Base-by-base conservation (phyloP, 2,888 invertebrate species). In the Cryptops parisi region DNA sequence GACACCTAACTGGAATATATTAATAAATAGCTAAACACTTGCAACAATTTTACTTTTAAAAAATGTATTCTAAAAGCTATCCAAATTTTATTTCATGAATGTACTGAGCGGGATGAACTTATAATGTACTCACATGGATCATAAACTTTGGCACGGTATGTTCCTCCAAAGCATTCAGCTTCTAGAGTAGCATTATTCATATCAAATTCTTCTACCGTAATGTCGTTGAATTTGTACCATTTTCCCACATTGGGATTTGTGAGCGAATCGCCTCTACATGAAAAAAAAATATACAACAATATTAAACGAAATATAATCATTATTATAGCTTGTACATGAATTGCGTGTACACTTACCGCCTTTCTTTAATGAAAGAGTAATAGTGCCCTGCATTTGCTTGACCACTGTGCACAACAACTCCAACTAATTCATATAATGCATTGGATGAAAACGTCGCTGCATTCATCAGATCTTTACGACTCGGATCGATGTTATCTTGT, bases 341-440 rank as follows among this genome's bases (percentile, higher is more conserved):
- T n/a, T n/a, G n/a, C n/a, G n/a, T 52, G 6, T 52, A 23, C 21
- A 17, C 55, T 48, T 55, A 62, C 62, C 63, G 62, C 46, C 65
- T 57, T 53, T 65, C 65, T 55, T 64, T 65, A 43, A 74, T 72
- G 61, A 70, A 74, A 19, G 73, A 72, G 58, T 74, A 74, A 62
- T 74, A 74, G 61, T 74, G 74, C 2, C 74, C 74, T 52, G 74
- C 74, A 61, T 69, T 72, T 19, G 74, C 74, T 60, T 73, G 72
- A 2, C 74, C 74, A 60, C 72, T 73, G 62, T 74, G 74, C 2
- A 75, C 73, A 21, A 74, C 68, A 45, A 73, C 68, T 3, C 74
- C 74, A 19, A 72, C 72, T 48, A 74, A 64, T 58, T 73, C 72
- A 60, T 73, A 74, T 12, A 61, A 51, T 41, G 50, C 57, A 48